Evolutionary conservation across 1,140 invertebrate species (phyloP).

Genomic region (Drosophila mayri): DNA sequence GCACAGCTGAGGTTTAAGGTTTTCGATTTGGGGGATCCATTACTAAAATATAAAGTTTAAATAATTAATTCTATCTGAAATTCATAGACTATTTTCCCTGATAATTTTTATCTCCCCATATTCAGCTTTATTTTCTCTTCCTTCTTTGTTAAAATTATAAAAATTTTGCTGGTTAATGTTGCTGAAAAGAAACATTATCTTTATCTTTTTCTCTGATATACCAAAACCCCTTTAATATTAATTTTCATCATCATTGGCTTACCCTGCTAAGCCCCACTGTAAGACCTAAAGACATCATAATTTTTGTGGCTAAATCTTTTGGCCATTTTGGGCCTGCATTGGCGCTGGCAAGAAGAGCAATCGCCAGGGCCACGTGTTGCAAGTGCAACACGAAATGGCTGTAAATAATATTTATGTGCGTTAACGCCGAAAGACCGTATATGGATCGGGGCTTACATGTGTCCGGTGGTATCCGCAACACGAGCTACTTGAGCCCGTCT

Average conservation of each 20-base stretch:
- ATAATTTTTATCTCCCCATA: neutral
- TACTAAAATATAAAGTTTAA: neutral
- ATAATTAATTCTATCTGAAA: neutral
- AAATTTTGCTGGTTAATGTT: neutral
- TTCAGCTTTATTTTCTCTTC: neutral
- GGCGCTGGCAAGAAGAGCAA: constrained; percentile 36
- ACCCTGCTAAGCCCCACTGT: constrained; percentile 31
- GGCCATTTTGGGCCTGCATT: constrained; percentile 46
- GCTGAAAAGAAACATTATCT: neutral
- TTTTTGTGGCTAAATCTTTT: constrained; percentile 48
- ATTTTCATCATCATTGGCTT: constrained; percentile 23
- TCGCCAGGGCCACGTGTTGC: constrained; percentile 69
- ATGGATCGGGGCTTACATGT: constrained; percentile 35
- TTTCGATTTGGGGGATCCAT: constrained; percentile 40
- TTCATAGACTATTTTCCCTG: neutral
- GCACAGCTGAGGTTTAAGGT: neutral
- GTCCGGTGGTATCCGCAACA: constrained; percentile 52
- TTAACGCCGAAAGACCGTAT: constrained; percentile 50
- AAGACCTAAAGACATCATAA: constrained; percentile 12
- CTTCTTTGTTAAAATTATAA: neutral
- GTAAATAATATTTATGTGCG: constrained; percentile 77
- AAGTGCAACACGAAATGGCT: constrained; percentile 74
- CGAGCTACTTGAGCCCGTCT: constrained; percentile 69
- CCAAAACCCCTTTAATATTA: neutral
- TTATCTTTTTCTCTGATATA: neutral